Evolutionary conservation across 2,113 vertebrate species (phyloP).

Genomic region (Perca fluviatilis): DNA sequence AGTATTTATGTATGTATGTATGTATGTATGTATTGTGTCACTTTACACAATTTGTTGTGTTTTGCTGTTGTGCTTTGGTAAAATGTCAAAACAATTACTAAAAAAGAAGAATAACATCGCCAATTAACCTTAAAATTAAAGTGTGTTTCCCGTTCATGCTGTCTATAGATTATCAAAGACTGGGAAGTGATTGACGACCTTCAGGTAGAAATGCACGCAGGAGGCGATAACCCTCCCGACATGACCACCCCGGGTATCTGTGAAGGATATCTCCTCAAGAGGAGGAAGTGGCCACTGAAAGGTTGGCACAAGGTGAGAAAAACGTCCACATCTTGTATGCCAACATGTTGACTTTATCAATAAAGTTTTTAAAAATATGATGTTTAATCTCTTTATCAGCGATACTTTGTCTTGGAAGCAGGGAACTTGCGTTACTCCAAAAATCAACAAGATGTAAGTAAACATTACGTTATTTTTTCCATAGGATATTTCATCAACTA

Average conservation of each 20-base stretch:
- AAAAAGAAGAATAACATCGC: not conserved
- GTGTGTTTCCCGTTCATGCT: not conserved
- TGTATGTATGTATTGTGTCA: too few relatives aligned
- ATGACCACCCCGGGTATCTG: constrained; percentile 81
- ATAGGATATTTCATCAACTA: not conserved
- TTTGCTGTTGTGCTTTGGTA: too few relatives aligned
- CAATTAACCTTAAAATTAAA: too few relatives aligned
- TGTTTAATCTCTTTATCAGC: constrained; percentile 73
- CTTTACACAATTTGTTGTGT: too few relatives aligned
- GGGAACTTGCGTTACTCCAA: constrained; percentile 91
- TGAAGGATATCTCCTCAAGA: constrained; percentile 94
- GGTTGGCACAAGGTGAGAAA: constrained; percentile 95
- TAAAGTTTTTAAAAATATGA: not conserved
- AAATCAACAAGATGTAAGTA: constrained; percentile 91
- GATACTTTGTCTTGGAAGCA: constrained; percentile 92
- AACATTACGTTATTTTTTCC: not conserved
- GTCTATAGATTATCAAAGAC: constrained; percentile 79
- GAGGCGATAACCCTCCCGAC: constrained; percentile 68
- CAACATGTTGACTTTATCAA: not conserved
- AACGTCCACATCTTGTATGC: rapidly evolving
- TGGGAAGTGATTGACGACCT: constrained; percentile 93
- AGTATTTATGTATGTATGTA: too few relatives aligned
- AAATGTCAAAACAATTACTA: not conserved
- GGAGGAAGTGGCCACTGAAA: constrained; percentile 96
- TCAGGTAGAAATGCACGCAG: constrained; percentile 26